Base-by-base conservation (phyloP, 1,140 invertebrate genomes). In the Pogonognathellus flavescens region DNA sequence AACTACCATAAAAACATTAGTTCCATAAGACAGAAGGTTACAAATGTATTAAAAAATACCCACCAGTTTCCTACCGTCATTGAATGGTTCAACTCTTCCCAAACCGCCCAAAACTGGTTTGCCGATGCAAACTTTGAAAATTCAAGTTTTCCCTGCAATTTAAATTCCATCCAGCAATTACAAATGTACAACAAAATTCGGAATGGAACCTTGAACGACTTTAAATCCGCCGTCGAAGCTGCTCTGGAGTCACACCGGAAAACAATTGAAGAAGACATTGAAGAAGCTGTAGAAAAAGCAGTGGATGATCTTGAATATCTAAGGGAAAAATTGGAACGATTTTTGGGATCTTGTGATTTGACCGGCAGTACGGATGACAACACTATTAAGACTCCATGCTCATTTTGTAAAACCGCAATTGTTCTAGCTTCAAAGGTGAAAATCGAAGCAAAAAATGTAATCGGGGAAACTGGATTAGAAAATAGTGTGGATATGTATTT, bases 171-270 rank as follows among this genome's bases (percentile, higher is more conserved):
- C 31, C 0, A 1, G 1, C 13, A 76, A n/a, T 16, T 76, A 16
- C 31, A 76, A 76, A 50, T 49, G 1, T 76, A 76, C 41, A 76
- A n/a, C 16, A 31, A 76, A 49, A 50, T 76, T 50, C 70, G 70
- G 0, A n/a, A 13, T 9, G 70, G 66, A 49, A 76, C 49, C 9
- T 18, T 76, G 4, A 9, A 8, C 0, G 14, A 49, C 4, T 76
- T 76, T n/a, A 76, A 76, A 50, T 49, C 70, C 9, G 70, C 41
- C 2, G 70, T 76, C 49, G 70, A 76, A 9, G 41, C n/a, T 1
- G 70, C 70, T 20, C 4, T 76, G 5, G 70, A 76, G 7, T 7
- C 49, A 1, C 70, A 76, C 16, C 49, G 31, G 7, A n/a, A 18
- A n/a, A 76, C 1, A 49, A 8, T 76, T 7, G 70, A 76, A 76